Percentiles rank a stretch among this genome's conserved stretches.
Evolutionary conservation across 2,797 vertebrate species (phyloP).

Genomic region (Pipistrellus nathusii): DNA sequence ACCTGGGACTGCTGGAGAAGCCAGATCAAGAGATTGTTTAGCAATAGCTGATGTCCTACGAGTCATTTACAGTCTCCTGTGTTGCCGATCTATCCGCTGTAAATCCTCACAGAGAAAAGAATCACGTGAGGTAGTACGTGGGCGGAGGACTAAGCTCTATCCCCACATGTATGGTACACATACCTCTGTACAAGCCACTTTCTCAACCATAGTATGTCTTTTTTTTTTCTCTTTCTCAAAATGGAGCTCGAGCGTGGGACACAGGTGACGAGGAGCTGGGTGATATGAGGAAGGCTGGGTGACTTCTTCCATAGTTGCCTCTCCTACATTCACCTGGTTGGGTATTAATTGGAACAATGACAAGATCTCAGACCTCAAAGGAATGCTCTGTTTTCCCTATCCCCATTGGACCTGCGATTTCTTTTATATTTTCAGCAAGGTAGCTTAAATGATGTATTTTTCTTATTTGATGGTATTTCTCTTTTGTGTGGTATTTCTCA

Average conservation of each 20-base stretch:
- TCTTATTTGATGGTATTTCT: conserved; percentile 54
- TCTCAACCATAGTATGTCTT: not conserved
- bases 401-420: not conserved
- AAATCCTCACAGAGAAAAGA: not conserved
- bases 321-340: not conserved
- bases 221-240: not conserved
- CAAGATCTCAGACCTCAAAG: conserved; percentile 16
- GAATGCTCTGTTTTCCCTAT: not conserved
- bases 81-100: not conserved
- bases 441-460: not conserved
- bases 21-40: conserved; percentile 5
- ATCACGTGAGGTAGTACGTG: not conserved
- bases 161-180: not conserved
- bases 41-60: conserved; percentile 7
- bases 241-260: not conserved
- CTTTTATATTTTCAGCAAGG: conserved; percentile 16
- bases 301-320: not conserved
- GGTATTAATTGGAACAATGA: not conserved
- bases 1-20: conserved; percentile 41
- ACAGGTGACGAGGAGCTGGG: not conserved
- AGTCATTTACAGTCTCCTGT: not conserved
- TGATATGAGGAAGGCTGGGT: not conserved
- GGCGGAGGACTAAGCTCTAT: not conserved
- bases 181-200: conserved; percentile 20
- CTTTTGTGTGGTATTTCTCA: conserved; percentile 44